Percentiles rank a stretch among this genome's conserved stretches.
These are phyloP conservation scores for Mionectes macconnelli DNA, from an alignment of 2,113 vertebrate genomes.

Conservation along the genomic window DNA sequence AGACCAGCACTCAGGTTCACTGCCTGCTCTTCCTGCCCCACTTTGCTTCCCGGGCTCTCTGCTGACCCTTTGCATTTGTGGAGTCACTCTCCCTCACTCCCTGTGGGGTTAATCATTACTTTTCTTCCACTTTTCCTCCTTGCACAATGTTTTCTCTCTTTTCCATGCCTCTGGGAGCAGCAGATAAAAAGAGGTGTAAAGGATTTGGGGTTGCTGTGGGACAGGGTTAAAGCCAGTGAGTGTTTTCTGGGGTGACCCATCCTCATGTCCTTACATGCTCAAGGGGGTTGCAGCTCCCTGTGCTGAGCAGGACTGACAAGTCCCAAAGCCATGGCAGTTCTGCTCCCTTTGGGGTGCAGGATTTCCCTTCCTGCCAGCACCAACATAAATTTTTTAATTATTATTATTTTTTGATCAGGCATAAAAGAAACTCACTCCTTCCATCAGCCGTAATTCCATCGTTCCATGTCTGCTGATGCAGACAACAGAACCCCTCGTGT, in stretches of 20 bases:
- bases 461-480: not conserved
- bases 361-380: not conserved
- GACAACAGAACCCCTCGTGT: too few species aligned
- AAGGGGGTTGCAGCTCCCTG: not conserved
- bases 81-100: not conserved
- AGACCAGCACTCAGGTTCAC: fast-evolving
- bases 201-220: not conserved
- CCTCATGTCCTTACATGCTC: not conserved
- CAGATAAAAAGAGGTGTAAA: not conserved
- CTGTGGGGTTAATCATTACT: not conserved
- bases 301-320: too few species aligned
- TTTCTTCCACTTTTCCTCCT: not conserved
- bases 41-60: too few species aligned
- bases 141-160: not conserved
- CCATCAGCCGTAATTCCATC: not conserved
- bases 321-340: fast-evolving
- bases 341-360: not conserved
- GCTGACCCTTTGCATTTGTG: not conserved
- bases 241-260: not conserved
- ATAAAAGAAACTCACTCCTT: not conserved
- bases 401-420: not conserved
- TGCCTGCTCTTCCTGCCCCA: not conserved
- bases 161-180: not conserved
- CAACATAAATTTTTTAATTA: not conserved
- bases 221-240: not conserved